Conservation (phyloP, 2,797 vertebrate genomes). For the Rhabdomys pumilio region DNA sequence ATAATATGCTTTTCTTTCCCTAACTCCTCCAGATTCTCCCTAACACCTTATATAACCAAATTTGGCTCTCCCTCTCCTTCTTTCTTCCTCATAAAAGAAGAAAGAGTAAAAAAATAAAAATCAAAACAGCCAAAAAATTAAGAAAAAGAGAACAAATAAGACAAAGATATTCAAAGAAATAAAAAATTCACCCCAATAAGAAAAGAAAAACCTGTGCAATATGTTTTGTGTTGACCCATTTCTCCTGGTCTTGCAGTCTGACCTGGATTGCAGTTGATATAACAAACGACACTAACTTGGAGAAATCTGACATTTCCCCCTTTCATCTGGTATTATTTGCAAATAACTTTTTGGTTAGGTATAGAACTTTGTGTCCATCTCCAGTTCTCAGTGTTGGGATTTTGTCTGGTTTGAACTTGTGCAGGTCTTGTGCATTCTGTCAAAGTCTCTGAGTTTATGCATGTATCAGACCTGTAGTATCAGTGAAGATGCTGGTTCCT, state of each 20-base stretch:
- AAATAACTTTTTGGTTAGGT: neutral
- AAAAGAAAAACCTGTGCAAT: neutral
- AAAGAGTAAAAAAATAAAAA: neutral
- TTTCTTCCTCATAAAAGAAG: neutral
- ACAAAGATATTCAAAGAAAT: neutral
- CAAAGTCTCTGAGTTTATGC: no score
- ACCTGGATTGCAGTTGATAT: neutral
- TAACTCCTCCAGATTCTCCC: neutral
- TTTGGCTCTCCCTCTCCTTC: neutral
- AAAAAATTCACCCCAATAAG: neutral
- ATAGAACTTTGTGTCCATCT: neutral
- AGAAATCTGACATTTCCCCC: neutral
- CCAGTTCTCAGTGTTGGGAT: neutral
- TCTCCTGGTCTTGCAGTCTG: neutral
- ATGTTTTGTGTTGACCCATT: neutral
- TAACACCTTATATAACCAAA: neutral
- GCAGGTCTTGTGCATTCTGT: neutral
- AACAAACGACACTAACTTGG: neutral
- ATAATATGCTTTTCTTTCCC: neutral
- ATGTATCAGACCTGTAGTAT: neutral
- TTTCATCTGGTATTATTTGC: neutral
- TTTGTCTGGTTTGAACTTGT: neutral
- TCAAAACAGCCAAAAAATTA: neutral
- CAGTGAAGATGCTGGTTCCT: neutral
- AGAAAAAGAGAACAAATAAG: neutral